Evolutionary conservation across 2,797 vertebrate genomes (phyloP), one percentile per base, ranked within the genome.

Genomic region (Protosalanx chinensis): DNA sequence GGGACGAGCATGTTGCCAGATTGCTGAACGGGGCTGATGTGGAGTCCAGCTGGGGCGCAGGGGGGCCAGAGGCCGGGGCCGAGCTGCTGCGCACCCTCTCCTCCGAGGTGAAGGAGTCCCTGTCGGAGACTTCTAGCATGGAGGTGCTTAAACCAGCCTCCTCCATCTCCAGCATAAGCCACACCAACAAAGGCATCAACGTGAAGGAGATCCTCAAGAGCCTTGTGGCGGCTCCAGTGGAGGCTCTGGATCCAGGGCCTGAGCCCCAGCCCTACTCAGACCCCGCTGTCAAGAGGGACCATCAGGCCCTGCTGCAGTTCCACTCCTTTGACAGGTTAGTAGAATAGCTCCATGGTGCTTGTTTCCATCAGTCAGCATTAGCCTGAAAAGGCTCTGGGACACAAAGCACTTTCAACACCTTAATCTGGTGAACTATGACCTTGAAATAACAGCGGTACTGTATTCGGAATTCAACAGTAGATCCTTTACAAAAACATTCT

Each of bases 191-290:
- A 89, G 95, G 95, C 79, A 95, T 98, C 84, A 98, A 97, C 72
- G 94, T 99, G 71, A 98, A 95, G 85, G 95, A 98, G 88, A 99
- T 99, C 82, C 78, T 99, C 73, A 98, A 96, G 89, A 98, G 96
- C 76, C 92, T 99, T 60, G 97, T 99, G 68, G 95, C 97, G 6
- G 91, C 96, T n/a, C 96, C 97, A 0, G 87, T 94, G 69, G 95
- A 97, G 76, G 91, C 90, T 73, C 82, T 90, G 72, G 95, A 97
- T 74, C 91, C 93, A 46, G 95, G 96, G 2, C 91, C 94, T 0
- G 95, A 98, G 82, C 92, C 94, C 0, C 81, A 95, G 68, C 91
- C 93, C 7, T 95, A 96, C 84, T 93, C 95, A 29, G 97, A 98
- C 72, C 92, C 92, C 60, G 75, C 93, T 3, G 67, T 95, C 84